Percentiles rank a stretch among this genome's conserved stretches.
These are phyloP conservation scores for Auanema freiburgensis DNA, from an alignment of 2,888 invertebrate species.

Conservation along the genomic window DNA sequence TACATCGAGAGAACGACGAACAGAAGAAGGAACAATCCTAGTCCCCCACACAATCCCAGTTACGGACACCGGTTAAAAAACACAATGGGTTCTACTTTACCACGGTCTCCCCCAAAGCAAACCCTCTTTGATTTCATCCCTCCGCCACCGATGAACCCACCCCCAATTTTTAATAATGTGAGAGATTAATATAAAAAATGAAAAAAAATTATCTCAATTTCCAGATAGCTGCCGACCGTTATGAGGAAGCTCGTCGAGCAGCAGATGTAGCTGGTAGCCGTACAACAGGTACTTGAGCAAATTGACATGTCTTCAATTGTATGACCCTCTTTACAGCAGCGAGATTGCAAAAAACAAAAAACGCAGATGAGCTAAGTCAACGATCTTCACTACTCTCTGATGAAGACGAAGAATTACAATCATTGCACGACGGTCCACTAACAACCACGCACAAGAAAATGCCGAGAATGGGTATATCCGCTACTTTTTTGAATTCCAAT, in stretches of 20 bases:
- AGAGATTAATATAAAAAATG: no score
- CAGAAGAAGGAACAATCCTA: no score
- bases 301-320: not conserved
- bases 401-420: constrained; percentile 34
- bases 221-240: not conserved
- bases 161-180: constrained; percentile 23
- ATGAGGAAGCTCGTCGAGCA: not conserved
- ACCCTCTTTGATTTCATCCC: constrained; percentile 56
- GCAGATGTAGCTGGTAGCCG: not conserved
- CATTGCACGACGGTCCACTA: constrained; percentile 40
- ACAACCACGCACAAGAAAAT: constrained; percentile 29
- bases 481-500: constrained; percentile 10
- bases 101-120: constrained; percentile 45
- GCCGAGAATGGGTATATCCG: constrained; percentile 46
- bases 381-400: constrained; percentile 49
- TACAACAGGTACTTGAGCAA: not conserved
- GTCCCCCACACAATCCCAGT: no score
- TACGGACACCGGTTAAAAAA: no score
- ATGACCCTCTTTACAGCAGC: constrained; percentile 11
- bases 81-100: not conserved
- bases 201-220: no score
- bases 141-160: constrained; percentile 51
- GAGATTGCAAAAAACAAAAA: constrained; percentile 32
- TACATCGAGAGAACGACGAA: no score
- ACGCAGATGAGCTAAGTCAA: constrained; percentile 47